These are phyloP conservation scores for Ostrea denselamellosa DNA, from an alignment of 1,140 invertebrate genomes.

Conservation along the genomic window DNA sequence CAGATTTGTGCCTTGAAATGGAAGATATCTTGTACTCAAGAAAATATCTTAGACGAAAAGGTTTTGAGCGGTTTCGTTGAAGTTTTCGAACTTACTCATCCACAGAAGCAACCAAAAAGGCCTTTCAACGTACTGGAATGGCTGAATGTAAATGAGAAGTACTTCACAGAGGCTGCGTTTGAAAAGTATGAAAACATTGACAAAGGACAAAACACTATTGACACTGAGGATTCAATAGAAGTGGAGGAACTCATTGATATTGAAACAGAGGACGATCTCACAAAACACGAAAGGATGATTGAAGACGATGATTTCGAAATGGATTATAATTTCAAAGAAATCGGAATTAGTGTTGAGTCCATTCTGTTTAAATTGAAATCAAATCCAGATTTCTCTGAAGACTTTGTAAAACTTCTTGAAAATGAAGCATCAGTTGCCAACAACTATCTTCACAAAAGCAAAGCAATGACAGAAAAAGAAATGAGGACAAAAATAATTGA, in stretches of 20 bases:
- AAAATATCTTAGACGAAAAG: conserved; percentile 58
- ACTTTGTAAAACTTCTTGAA: conserved; percentile 9
- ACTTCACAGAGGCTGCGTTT: conserved; percentile 1
- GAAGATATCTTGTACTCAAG: conserved; percentile 48
- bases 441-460: background rate
- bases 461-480: conserved; percentile 34
- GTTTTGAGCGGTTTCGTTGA: conserved; percentile 53
- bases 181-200: conserved; percentile 13
- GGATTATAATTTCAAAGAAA: background rate
- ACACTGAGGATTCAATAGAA: background rate
- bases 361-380: background rate
- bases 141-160: background rate
- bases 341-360: background rate
- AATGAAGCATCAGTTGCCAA: conserved; percentile 20
- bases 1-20: conserved; percentile 41
- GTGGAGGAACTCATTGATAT: background rate
- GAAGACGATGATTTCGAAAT: conserved; percentile 43
- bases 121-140: background rate
- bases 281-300: conserved; percentile 33
- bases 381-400: conserved; percentile 4
- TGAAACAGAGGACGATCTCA: conserved; percentile 26
- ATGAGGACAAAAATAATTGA: conserved; percentile 40
- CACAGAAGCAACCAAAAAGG: background rate
- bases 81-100: background rate
- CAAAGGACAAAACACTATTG: background rate